Evolutionary conservation across 2,797 vertebrate genomes (phyloP).

Genomic region (Anabas testudineus): DNA sequence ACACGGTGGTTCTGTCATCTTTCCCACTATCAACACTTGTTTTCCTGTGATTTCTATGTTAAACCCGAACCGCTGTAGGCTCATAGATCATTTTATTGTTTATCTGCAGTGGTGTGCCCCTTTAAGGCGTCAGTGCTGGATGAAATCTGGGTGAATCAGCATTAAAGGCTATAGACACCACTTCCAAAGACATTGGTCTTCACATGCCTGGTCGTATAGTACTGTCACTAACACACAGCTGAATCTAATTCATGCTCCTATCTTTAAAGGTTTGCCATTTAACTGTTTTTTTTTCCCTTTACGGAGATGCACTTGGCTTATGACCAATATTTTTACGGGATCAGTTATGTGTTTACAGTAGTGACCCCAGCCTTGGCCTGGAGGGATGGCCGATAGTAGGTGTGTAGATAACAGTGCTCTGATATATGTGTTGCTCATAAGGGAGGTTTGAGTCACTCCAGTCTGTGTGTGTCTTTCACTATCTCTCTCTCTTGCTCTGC

Average conservation of each 20-base stretch:
- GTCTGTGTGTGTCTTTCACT: conserved; percentile 4
- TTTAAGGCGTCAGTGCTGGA: conserved; percentile 37
- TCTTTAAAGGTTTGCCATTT: neutral
- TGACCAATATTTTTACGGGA: conserved; percentile 9
- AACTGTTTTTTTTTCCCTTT: conserved; percentile 5
- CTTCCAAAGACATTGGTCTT: conserved; percentile 16
- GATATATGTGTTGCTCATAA: conserved; percentile 38
- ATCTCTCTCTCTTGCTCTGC: conserved; percentile 3
- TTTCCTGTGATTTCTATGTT: no score
- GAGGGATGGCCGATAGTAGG: conserved; percentile 38
- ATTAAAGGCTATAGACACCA: conserved; percentile 39
- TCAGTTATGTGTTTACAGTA: conserved; percentile 21
- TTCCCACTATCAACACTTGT: neutral
- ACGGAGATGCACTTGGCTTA: conserved; percentile 16
- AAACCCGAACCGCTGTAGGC: no score
- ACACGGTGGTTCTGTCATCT: neutral
- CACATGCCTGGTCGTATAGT: neutral
- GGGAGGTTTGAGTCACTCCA: conserved; percentile 55
- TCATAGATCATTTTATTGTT: neutral
- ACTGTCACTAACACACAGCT: conserved; percentile 5
- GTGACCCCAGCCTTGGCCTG: conserved; percentile 7
- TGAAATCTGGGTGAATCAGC: conserved; percentile 56
- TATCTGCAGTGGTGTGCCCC: conserved; percentile 31
- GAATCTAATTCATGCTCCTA: neutral
- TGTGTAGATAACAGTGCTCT: conserved; percentile 39